phyloP scores from a whole-genome alignment of 2,113 vertebrate species.

The Petrocephalus zakoni region DNA sequence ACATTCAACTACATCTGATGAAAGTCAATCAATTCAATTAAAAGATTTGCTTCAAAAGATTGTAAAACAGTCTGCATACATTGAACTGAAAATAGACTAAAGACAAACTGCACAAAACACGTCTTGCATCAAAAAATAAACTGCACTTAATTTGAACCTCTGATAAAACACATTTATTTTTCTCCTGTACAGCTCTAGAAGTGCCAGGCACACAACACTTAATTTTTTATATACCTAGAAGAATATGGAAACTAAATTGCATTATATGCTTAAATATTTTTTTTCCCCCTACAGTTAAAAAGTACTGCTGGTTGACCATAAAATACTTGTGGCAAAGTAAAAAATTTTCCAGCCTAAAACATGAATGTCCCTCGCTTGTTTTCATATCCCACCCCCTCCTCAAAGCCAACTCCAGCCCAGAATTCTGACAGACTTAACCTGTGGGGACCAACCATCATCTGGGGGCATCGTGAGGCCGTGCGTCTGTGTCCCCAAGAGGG shows the following conservation, averaged over 20 bases:
- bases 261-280: neutral
- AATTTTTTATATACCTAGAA: neutral
- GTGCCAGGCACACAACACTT: neutral
- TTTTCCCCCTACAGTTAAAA: neutral
- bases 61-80: neutral
- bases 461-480: neutral
- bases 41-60: neutral
- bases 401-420: neutral
- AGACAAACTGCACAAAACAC: neutral
- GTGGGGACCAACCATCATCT: neutral
- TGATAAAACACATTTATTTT: neutral
- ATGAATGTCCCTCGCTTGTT: neutral
- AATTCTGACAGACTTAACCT: neutral
- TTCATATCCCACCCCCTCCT: neutral
- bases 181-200: neutral
- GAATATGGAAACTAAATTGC: neutral
- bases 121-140: neutral
- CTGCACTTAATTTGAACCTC: neutral
- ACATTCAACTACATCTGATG: neutral
- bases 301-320: neutral
- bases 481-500: neutral
- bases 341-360: neutral
- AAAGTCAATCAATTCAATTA: neutral
- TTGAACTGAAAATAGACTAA: neutral
- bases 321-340: constrained; percentile 3